phyloP scores from a whole-genome alignment of 2,797 vertebrate genomes.

The Lepus townsendii region DNA sequence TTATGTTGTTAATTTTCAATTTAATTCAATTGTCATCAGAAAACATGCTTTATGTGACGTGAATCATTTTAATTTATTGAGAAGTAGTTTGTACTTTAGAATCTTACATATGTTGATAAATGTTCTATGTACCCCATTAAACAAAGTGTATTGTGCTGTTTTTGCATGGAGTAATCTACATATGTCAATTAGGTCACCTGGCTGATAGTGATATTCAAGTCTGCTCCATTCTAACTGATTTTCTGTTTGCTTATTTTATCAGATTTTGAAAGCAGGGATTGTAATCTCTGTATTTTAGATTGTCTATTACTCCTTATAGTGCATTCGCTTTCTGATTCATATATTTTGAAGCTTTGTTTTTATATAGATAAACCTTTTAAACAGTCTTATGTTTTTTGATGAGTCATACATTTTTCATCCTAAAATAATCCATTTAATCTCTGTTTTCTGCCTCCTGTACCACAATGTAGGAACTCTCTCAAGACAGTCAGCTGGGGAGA shows the following conservation, averaged over 20 bases:
- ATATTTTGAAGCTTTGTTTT: not conserved
- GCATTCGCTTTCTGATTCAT: not conserved
- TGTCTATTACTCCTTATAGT: not conserved
- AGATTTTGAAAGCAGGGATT: not conserved
- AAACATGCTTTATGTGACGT: not conserved
- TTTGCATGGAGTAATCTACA: not conserved
- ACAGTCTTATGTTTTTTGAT: not conserved
- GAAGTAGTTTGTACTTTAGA: not conserved
- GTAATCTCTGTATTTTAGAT: not conserved
- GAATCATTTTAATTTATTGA: not conserved
- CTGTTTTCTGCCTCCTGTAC: not conserved
- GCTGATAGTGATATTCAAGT: not conserved
- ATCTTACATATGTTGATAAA: not conserved
- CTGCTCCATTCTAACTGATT: not conserved
- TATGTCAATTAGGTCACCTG: not conserved
- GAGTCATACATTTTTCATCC: not conserved
- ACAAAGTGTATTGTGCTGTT: not conserved
- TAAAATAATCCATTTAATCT: not conserved
- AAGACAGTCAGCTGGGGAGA: not conserved
- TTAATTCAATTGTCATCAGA: not conserved
- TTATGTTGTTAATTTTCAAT: not conserved
- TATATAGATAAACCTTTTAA: not conserved
- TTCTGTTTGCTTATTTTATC: not conserved
- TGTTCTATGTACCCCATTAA: not conserved
- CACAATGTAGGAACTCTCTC: not conserved